A percentile compares a stretch with the other conserved stretches of the same genome.
These are phyloP conservation scores for Alces alces DNA, from an alignment of 2,113 vertebrate genomes.

Conservation along the genomic window DNA sequence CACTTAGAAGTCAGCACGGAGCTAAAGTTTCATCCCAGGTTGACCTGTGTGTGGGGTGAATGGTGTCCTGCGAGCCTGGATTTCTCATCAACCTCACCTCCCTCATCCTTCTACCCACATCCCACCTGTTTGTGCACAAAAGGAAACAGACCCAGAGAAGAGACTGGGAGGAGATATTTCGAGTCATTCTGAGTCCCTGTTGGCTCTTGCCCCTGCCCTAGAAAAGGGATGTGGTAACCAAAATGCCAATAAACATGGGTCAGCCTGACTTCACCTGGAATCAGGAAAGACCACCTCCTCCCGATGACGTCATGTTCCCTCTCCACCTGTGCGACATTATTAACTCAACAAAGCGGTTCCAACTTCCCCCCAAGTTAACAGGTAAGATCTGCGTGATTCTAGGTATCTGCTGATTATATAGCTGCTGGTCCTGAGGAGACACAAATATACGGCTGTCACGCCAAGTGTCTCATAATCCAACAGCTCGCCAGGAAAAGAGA, in stretches of 20 bases:
- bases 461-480: neutral
- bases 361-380: neutral
- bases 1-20: slow-evolving; percentile 63
- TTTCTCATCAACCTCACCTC: neutral
- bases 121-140: too few species aligned
- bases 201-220: neutral
- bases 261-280: neutral
- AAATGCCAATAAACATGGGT: neutral
- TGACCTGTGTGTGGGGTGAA: neutral
- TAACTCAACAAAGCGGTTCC: neutral
- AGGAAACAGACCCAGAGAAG: neutral
- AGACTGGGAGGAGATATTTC: neutral
- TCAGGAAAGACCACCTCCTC: neutral
- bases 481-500: neutral
- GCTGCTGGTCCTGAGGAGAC: neutral
- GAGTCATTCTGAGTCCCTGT: neutral
- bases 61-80: rapidly evolving
- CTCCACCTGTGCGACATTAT: neutral
- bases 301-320: neutral
- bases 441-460: neutral
- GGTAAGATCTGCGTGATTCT: neutral
- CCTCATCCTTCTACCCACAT: neutral
- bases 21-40: slow-evolving; percentile 59
- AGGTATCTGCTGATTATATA: neutral
- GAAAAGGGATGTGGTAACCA: neutral